Evolutionary conservation across 2,113 vertebrate genomes (phyloP), one percentile per base, ranked within the genome.

Genomic region (Nymphicus hollandicus): DNA sequence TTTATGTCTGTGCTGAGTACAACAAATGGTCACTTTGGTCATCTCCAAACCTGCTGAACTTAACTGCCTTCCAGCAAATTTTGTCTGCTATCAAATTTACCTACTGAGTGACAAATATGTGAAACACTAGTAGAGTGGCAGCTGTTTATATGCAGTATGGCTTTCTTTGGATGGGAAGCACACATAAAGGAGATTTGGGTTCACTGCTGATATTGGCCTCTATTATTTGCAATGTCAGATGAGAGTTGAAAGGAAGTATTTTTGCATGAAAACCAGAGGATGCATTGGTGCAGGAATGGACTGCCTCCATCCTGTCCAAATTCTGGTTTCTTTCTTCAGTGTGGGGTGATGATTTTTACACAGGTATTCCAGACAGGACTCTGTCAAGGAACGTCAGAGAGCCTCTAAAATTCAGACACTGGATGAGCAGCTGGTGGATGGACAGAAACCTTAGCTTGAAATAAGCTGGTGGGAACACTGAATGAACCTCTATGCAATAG

Each of bases 231-330:
- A 23, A 17, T 35, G 15, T 44, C 16, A 39, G 13, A 31, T 33
- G 11, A 74, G 11, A 81, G 8, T 9, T 85, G 55, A 78, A 86
- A 83, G 43, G 13, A 76, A 47, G 27, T 27, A 65, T 33, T 77
- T 81, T 41, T 55, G 10, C 27, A 7, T 65, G 44, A 81, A 88
- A 85, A 73, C 12, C 12, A 73, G 69, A 64, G 16, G 44, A 91
- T 41, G 27, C 0, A 0, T n/a, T 55, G 8, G 17, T 76, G 31
- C 29, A 46, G 33, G 12, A 78, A 47, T 3, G 4, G 24, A 31
- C 35, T 73, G 22, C 13, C 27, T 33, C 13, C 4, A 0, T 76
- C 20, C 25, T 71, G 74, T 53, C 10, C 10, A 47, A 53, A 41
- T 56, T 74, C 18, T 50, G 3, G 28, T 81, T 73, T 46, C 9